Base-by-base conservation (phyloP, 1,140 invertebrate genomes). In the Eupristina koningsbergeri region DNA sequence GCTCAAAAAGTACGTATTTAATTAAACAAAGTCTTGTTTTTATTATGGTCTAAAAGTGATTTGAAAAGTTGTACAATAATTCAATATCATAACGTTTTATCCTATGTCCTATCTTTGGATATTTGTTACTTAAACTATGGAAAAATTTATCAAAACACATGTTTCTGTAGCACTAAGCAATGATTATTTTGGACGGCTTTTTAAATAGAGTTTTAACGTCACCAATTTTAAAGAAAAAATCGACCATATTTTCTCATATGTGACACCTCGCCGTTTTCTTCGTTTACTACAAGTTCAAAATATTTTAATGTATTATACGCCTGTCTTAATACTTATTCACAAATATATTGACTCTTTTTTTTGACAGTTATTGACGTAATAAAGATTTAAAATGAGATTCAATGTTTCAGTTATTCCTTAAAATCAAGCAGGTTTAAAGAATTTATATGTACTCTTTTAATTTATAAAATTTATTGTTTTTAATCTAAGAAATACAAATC, bases 151-250 rank as follows among this genome's bases (percentile, higher is more conserved):
- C 9, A 53, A 53, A 17, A 53, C 50, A 19, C 2, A 53, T 53
- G 50, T 53, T 53, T 17, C 2, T 19, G 15, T n/a, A n/a, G n/a
- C 8, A 15, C 31, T 5, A 9, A 6, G 1, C 29, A 11, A 15
- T 22, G 9, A 15, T 64, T 34, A 34, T 64, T 31, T 64, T 6
- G 9, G n/a, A 64, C 15, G 11, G 11, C 15, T 7, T 64, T 15
- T 22, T 22, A 64, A 29, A 31, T 67, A 67, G 3, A 67, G 29
- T 5, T 34, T 36, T 19, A n/a, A 36, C 15, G 31, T 39, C 15
- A 67, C 64, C 63, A 39, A 67, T 31, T 67, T 67, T 36, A 67
- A 67, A 15, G 34, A 67, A 67, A 67, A 67, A 67, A 36, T 3
- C 15, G 64, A 7, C 31, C 31, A 36, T 36, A 31, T 15, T 34